These are phyloP conservation scores for Brachyalestes nurse DNA, from an alignment of 2,797 vertebrate genomes.

Conservation along the genomic window DNA sequence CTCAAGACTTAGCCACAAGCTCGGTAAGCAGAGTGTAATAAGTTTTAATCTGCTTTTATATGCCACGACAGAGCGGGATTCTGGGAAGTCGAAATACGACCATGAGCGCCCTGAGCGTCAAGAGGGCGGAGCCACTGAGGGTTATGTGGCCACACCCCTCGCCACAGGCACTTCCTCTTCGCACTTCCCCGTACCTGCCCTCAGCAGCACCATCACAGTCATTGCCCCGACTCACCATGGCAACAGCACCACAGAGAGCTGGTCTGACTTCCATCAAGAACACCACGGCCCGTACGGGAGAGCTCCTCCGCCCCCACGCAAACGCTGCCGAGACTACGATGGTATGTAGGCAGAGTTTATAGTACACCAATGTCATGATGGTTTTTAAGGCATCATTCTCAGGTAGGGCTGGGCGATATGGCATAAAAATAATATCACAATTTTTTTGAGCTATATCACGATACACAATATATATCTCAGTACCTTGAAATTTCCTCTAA, in stretches of 20 bases:
- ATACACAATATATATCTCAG: no score
- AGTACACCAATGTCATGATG: neutral
- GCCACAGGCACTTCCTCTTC: conserved; percentile 84
- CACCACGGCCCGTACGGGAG: conserved; percentile 86
- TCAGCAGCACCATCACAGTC: conserved; percentile 97
- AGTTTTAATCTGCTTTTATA: neutral
- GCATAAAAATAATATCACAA: no score
- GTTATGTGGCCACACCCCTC: conserved; percentile 83
- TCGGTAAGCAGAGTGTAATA: neutral
- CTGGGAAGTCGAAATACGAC: conserved; percentile 91
- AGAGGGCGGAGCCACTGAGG: conserved; percentile 81
- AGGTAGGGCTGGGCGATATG: no score
- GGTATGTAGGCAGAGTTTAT: conserved; percentile 73
- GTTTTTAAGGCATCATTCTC: neutral
- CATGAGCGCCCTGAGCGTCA: conserved; percentile 86
- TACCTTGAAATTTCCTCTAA: no score
- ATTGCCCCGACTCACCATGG: conserved; percentile 94
- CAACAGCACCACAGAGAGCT: conserved; percentile 93
- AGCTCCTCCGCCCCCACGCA: conserved; percentile 87
- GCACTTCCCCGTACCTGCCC: conserved; percentile 91
- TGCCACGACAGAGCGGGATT: conserved; percentile 84
- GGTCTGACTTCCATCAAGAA: conserved; percentile 90
- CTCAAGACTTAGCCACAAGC: neutral
- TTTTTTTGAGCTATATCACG: no score
- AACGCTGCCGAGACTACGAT: conserved; percentile 95